phyloP scores from a whole-genome alignment of 2,113 vertebrate species.

The Hydropotes inermis region DNA sequence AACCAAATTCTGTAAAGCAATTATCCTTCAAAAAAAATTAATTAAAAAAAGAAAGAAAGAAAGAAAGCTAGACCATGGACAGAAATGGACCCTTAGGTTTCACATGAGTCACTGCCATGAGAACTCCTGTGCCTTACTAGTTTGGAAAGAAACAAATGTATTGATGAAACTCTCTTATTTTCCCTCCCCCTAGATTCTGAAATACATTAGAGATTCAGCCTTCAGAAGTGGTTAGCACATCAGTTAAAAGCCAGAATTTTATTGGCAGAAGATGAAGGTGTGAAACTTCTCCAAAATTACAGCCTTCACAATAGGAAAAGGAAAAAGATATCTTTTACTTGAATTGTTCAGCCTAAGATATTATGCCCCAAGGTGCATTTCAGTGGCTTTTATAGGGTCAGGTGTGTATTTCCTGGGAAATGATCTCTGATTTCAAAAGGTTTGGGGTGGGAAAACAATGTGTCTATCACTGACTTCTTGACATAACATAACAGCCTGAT shows the following conservation, averaged over 20 bases:
- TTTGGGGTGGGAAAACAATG: not conserved
- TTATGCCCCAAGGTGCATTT: not conserved
- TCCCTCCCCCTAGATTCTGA: not conserved
- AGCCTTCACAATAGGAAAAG: not conserved
- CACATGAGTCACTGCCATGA: not conserved
- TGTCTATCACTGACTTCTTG: not conserved
- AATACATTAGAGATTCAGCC: not conserved
- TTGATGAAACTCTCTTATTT: not conserved
- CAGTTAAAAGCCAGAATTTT: not conserved
- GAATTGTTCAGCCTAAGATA: not conserved
- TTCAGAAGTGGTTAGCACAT: not conserved
- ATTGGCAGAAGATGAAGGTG: not conserved
- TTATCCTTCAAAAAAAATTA: not conserved
- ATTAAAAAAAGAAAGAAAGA: not conserved
- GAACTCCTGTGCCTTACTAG: not conserved
- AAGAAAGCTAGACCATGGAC: not conserved
- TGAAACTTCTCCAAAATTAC: not conserved
- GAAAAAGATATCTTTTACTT: not conserved
- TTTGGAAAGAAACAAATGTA: not conserved
- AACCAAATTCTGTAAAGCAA: not conserved
- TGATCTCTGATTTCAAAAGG: slow-evolving; percentile 22
- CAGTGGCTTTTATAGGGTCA: not conserved
- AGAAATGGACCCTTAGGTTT: not conserved
- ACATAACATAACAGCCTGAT: not conserved
- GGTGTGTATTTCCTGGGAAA: not conserved